Evolutionary conservation across 2,113 vertebrate species (phyloP), one percentile per base, ranked within the genome.

Genomic region (Cyanistes caeruleus): DNA sequence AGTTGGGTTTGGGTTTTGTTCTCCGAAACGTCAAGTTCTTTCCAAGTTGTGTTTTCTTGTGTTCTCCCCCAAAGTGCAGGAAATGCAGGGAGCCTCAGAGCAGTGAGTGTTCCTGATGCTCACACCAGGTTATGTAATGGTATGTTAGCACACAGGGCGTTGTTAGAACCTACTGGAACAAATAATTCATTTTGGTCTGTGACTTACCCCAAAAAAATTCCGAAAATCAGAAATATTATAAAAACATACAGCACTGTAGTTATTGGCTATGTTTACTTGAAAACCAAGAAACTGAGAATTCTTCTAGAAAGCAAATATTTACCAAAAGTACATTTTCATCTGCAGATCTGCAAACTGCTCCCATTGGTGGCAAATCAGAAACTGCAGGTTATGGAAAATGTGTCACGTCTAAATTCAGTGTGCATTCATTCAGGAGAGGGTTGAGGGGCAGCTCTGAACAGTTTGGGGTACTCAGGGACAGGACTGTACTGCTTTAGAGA

Each of bases 11-110:
- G 60, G 60, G 56, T 51, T 64, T 75, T 3, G 0, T 37, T 35
- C 81, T 24, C 39, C 5, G 8, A 28, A 10, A 14, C 2, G 9
- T 56, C 27, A 0, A 6, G 0, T 27, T 79, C 19, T 18, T 4
- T 33, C 52, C 37, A 3, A 4, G 72, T 13, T 33, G 58, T 2
- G 2, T 76, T 85, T 89, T 23, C 27, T 23, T 7, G 23, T 43
- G 41, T 44, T 76, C 21, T 41, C 63, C 65, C n/a, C 20, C 81
- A 31, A 27, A 46, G 46, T 7, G 20, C n/a, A 53, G 53, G 62
- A 55, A 7, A 84, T 75, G 9, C 37, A 53, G 69, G 37, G 79
- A 68, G 62, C 62, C 65, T 64, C 28, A 13, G 43, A 43, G 25
- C 30, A 58, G 9, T 8, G 28, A 24, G 20, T 20, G 9, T 12